phyloP scores from a whole-genome alignment of 2,797 vertebrate genomes.

The Gymnoscopelus braueri region DNA sequence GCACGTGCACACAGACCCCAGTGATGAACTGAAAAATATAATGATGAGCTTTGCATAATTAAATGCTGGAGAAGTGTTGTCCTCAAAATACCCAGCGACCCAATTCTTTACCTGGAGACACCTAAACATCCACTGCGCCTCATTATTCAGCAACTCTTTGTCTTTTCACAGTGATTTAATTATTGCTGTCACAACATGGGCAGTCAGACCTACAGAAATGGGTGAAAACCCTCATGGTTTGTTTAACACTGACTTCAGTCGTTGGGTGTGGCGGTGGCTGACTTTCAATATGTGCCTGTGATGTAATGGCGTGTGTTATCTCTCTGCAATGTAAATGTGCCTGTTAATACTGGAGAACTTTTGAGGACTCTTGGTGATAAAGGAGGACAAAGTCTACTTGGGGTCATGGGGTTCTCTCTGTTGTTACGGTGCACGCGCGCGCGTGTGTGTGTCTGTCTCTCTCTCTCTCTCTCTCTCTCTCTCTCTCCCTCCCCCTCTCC shows the following conservation, averaged over 20 bases:
- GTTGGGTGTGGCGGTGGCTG: neutral
- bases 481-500: too few relatives aligned
- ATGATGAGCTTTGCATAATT: too few relatives aligned
- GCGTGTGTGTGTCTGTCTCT: conserved; percentile 8
- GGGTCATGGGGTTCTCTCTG: conserved; percentile 40
- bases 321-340: conserved; percentile 29
- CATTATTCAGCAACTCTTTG: neutral
- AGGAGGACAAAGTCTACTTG: conserved; percentile 58
- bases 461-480: too few relatives aligned
- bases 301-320: conserved; percentile 17
- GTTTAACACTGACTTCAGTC: neutral
- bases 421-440: conserved; percentile 4
- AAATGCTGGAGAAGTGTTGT: too few relatives aligned
- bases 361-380: conserved; percentile 29
- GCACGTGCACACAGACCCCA: neutral
- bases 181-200: conserved; percentile 2
- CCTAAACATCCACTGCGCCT: neutral
- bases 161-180: conserved; percentile 17
- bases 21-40: too few relatives aligned
- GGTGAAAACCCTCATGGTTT: neutral
- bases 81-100: too few relatives aligned
- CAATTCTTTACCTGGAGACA: too few relatives aligned
- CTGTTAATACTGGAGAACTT: conserved; percentile 13
- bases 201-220: neutral
- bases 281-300: conserved; percentile 7